Evolutionary conservation across 1,140 invertebrate species (phyloP).

Genomic region (Drosophila hydei): DNA sequence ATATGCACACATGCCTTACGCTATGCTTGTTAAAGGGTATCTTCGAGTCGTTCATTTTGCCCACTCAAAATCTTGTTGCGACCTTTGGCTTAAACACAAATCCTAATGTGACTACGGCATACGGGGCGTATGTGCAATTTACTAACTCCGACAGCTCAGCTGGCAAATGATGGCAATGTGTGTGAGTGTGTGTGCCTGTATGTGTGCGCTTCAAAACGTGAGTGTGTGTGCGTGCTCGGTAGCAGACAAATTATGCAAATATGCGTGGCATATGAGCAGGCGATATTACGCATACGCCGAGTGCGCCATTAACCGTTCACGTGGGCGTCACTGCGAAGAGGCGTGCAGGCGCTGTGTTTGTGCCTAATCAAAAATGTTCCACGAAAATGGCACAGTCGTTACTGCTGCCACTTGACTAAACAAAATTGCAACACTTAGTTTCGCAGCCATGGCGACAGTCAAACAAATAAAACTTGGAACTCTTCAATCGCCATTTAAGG

Average conservation of each 20-base stretch:
- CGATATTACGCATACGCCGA: constrained; percentile 75
- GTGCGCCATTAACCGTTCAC: constrained; percentile 71
- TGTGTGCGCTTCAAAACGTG: constrained; percentile 1
- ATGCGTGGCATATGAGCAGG: constrained; percentile 67
- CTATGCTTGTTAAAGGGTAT: too few relatives aligned
- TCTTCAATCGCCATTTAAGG: background rate
- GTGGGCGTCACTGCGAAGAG: constrained; percentile 2
- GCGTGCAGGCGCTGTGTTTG: constrained; percentile 11
- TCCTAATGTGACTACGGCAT: constrained; percentile 46
- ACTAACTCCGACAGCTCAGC: constrained; percentile 70
- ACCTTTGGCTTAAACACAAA: constrained; percentile 11
- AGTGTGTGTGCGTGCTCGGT: constrained; percentile 10
- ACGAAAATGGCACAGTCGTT: constrained; percentile 44
- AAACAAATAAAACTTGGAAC: background rate
- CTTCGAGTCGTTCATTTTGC: too few relatives aligned
- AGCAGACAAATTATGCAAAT: constrained; percentile 75
- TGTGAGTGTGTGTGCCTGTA: constrained; percentile 7
- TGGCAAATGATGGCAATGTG: constrained; percentile 74
- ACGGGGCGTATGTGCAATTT: constrained; percentile 76
- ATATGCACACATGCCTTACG: too few relatives aligned
- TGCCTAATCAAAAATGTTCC: constrained; percentile 67
- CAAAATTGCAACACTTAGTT: constrained; percentile 35
- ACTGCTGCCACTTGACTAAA: constrained; percentile 21
- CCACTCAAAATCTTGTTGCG: background rate
- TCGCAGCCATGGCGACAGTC: background rate